phyloP scores from a whole-genome alignment of 92 coral and sea anemone genomes.

The Umimayanthus chanpuru region DNA sequence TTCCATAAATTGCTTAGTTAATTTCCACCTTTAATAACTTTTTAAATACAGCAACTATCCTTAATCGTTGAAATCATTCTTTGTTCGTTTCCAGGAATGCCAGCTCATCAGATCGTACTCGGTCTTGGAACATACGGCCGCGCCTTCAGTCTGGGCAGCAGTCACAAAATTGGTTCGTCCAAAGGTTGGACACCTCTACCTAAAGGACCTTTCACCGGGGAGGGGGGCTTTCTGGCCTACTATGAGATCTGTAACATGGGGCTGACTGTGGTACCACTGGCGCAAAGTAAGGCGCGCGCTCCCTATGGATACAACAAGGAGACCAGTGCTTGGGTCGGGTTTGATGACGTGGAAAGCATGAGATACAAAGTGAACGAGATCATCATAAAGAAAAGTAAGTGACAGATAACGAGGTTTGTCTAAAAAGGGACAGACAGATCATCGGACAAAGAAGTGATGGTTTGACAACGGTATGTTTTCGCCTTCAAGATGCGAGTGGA shows the following conservation, averaged over 20 bases:
- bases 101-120: conserved; percentile 82
- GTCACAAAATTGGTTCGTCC: conserved; percentile 42
- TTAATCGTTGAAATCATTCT: neutral
- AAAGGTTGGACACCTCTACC: conserved; percentile 43
- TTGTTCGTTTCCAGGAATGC: conserved; percentile 70
- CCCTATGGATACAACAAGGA: conserved; percentile 69
- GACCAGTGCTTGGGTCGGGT: conserved; percentile 60
- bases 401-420: neutral
- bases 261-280: conserved; percentile 55
- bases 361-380: conserved; percentile 60
- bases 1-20: no score
- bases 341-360: conserved; percentile 53
- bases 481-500: neutral
- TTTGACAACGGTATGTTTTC: no score
- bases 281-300: conserved; percentile 57
- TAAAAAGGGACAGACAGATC: neutral
- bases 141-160: conserved; percentile 60
- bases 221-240: conserved; percentile 68
- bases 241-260: conserved; percentile 64
- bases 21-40: no score
- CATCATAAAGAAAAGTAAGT: conserved; percentile 56
- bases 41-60: no score
- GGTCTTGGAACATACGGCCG: conserved; percentile 85
- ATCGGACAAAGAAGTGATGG: no score
- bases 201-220: conserved; percentile 55